These are phyloP conservation scores for Leucopternis melanops DNA, from an alignment of 2,113 vertebrate genomes.

Conservation along the genomic window DNA sequence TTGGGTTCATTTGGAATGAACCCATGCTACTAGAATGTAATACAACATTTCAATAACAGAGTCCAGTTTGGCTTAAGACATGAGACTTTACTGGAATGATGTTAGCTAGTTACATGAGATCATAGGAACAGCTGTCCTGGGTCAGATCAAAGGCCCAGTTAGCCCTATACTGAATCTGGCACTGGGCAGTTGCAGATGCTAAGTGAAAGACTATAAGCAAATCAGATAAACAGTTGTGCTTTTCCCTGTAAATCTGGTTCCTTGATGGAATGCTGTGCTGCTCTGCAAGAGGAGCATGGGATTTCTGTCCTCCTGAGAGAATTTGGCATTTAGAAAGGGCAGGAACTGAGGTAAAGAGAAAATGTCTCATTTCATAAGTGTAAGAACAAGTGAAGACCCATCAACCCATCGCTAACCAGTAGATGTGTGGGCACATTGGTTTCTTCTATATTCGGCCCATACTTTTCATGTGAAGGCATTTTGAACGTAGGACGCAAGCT, in stretches of 20 bases:
- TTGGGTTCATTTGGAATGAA: neutral
- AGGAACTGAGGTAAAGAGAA: neutral
- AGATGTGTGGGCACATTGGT: neutral
- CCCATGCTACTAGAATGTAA: neutral
- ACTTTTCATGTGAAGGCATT: neutral
- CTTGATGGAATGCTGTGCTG: neutral
- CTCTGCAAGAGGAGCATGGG: neutral
- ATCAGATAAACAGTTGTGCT: neutral
- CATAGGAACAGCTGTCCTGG: neutral
- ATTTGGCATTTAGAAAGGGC: neutral
- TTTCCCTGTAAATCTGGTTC: neutral
- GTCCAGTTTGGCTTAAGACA: neutral
- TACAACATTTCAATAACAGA: neutral
- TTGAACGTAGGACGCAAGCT: slow-evolving; percentile 7
- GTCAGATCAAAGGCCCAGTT: neutral
- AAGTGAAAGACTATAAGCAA: neutral
- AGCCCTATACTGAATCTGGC: neutral
- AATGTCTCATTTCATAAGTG: neutral
- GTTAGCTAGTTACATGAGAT: neutral
- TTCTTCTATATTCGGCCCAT: slow-evolving; percentile 5
- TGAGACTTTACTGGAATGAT: neutral
- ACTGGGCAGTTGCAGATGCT: neutral
- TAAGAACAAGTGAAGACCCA: neutral
- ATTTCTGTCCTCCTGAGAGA: neutral
- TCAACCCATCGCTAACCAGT: neutral